Evolutionary conservation across 2,888 invertebrate genomes (phyloP).

Genomic region (Standfussiana lucernea): DNA sequence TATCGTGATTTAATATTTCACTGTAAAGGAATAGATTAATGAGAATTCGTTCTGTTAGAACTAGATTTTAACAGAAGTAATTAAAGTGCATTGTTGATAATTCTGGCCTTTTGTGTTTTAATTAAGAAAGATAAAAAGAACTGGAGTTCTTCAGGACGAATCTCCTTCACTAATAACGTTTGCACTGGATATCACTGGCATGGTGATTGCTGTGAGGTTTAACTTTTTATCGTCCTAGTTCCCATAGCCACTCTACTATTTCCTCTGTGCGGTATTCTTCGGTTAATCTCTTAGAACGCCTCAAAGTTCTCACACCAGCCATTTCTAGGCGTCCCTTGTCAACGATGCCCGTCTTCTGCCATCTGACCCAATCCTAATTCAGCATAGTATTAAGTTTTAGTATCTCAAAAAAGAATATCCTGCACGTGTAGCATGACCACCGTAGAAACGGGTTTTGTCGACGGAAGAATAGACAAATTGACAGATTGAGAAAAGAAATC

Average conservation of each 20-base stretch:
- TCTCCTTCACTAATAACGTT: background rate
- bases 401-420: background rate
- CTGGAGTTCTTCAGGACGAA: no score
- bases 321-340: background rate
- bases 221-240: background rate
- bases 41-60: background rate
- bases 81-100: no score
- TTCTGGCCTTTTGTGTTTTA: background rate
- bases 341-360: background rate
- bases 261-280: background rate
- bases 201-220: background rate
- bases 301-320: background rate
- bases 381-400: background rate
- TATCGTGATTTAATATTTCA: conserved; percentile 19
- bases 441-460: no score
- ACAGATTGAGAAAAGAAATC: no score
- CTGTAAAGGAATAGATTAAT: conserved; percentile 1
- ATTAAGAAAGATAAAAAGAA: background rate
- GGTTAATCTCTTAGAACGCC: background rate
- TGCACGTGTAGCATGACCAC: no score
- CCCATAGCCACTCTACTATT: background rate
- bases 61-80: background rate
- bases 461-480: no score
- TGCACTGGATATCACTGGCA: background rate
- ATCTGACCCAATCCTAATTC: background rate